phyloP scores from a whole-genome alignment of 1,140 invertebrate species.

The Eciton burchellii region DNA sequence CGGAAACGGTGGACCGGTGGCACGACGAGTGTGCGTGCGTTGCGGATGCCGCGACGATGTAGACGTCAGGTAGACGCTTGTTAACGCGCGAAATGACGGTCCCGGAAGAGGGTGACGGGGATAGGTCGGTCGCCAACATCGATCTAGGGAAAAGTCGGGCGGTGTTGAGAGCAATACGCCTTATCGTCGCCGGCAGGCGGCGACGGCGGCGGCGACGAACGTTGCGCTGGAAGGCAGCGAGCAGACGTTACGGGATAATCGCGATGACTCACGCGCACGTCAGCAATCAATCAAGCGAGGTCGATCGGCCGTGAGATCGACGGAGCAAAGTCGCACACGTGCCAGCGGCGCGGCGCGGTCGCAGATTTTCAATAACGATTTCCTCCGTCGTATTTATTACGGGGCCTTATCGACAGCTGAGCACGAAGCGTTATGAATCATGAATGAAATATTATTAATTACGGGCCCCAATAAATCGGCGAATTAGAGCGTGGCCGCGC shows the following conservation, averaged over 20 bases:
- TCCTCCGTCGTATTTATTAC: constrained; percentile 69
- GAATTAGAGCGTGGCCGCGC: constrained; percentile 30
- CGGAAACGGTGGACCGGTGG: neutral
- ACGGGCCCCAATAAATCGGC: constrained; percentile 30
- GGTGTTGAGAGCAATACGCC: constrained; percentile 58
- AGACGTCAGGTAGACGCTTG: constrained; percentile 55
- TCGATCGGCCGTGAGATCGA: constrained; percentile 64
- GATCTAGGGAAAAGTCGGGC: constrained; percentile 58
- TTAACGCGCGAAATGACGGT: constrained; percentile 47
- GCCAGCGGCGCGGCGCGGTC: constrained; percentile 32
- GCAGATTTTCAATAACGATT: constrained; percentile 68
- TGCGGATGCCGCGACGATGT: constrained; percentile 25
- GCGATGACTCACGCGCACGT: constrained; percentile 69
- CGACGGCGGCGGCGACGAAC: neutral
- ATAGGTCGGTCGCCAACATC: constrained; percentile 19
- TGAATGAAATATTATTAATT: constrained; percentile 59
- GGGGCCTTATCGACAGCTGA: constrained; percentile 56
- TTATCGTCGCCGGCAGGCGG: constrained; percentile 65
- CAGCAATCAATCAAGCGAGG: constrained; percentile 73
- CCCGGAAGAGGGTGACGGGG: too few relatives aligned
- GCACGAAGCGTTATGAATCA: constrained; percentile 40
- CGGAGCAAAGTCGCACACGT: constrained; percentile 69
- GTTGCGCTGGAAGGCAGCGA: constrained; percentile 46
- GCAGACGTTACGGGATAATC: constrained; percentile 63
- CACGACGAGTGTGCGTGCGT: constrained; percentile 12